These are phyloP conservation scores for Agonopterix alstromeriana DNA, from an alignment of 2,888 invertebrate species.

Conservation along the genomic window DNA sequence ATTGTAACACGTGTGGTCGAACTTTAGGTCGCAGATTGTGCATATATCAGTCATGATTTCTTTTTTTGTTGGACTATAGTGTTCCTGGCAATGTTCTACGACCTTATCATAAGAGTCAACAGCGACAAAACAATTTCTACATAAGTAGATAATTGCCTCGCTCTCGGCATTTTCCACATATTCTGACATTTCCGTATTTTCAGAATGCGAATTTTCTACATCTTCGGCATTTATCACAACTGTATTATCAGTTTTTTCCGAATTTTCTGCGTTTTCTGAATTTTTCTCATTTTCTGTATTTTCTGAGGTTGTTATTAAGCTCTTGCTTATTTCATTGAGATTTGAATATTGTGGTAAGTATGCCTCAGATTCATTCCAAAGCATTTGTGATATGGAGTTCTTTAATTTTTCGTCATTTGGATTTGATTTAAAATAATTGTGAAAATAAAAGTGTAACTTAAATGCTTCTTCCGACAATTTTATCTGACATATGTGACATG, in stretches of 20 bases:
- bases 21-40: conserved; percentile 26
- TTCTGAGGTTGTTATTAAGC: too few relatives aligned
- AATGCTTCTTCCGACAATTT: conserved; percentile 38
- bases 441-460: conserved; percentile 48
- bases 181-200: not conserved
- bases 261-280: too few relatives aligned
- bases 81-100: conserved; percentile 50
- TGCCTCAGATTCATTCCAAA: not conserved
- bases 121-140: conserved; percentile 14
- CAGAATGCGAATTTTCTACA: not conserved
- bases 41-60: conserved; percentile 20
- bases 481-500: conserved; percentile 39
- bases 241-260: not conserved
- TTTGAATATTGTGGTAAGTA: too few relatives aligned
- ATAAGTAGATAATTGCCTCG: not conserved
- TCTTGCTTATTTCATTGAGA: too few relatives aligned
- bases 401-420: not conserved
- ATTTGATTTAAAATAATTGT: conserved; percentile 28
- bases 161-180: not conserved
- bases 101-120: conserved; percentile 44
- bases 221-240: not conserved
- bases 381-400: not conserved
- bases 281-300: too few relatives aligned
- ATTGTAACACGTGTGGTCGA: conserved; percentile 23
- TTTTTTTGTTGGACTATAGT: conserved; percentile 24